A percentile compares a stretch with the other conserved stretches of the same genome.
Evolutionary conservation across 2,888 invertebrate genomes (phyloP).

Genomic region (Sesia apiformis): DNA sequence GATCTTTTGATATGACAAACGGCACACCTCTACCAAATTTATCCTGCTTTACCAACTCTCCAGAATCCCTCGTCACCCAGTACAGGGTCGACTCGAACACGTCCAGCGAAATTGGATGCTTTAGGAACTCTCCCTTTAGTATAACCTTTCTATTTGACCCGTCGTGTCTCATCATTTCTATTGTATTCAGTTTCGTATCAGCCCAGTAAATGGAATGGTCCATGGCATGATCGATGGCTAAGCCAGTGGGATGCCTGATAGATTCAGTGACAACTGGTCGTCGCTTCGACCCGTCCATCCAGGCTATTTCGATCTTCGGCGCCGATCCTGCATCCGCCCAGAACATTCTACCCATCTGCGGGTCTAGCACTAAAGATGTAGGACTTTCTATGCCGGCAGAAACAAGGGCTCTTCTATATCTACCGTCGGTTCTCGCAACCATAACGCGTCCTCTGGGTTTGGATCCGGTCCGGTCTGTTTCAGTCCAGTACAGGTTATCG

Average conservation of each 20-base stretch:
- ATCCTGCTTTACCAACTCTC: slow-evolving; percentile 91
- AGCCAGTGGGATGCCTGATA: slow-evolving; percentile 89
- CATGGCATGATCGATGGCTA: slow-evolving; percentile 93
- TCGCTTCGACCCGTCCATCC: slow-evolving; percentile 97
- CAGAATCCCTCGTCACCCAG: slow-evolving; percentile 94
- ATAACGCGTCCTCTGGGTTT: slow-evolving; percentile 87
- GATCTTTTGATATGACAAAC: slow-evolving; percentile 85
- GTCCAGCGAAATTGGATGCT: slow-evolving; percentile 90
- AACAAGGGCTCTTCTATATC: slow-evolving; percentile 88
- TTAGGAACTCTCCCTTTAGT: slow-evolving; percentile 80
- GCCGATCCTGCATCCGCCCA: slow-evolving; percentile 95
- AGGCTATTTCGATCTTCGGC: slow-evolving; percentile 94
- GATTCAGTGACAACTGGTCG: slow-evolving; percentile 86
- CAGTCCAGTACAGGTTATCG: slow-evolving; percentile 96
- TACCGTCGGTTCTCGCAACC: slow-evolving; percentile 91
- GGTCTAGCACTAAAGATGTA: slow-evolving; percentile 91
- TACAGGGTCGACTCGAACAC: slow-evolving; percentile 94
- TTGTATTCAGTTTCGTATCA: slow-evolving; percentile 92
- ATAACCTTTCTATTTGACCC: slow-evolving; percentile 84
- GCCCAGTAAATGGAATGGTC: slow-evolving; percentile 96
- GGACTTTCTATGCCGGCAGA: slow-evolving; percentile 88
- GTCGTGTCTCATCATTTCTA: slow-evolving; percentile 89
- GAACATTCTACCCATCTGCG: slow-evolving; percentile 88
- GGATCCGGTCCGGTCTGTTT: slow-evolving; percentile 82
- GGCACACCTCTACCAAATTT: slow-evolving; percentile 97